phyloP scores from a whole-genome alignment of 1,140 invertebrate genomes.

The Dendroctonus ponderosae region DNA sequence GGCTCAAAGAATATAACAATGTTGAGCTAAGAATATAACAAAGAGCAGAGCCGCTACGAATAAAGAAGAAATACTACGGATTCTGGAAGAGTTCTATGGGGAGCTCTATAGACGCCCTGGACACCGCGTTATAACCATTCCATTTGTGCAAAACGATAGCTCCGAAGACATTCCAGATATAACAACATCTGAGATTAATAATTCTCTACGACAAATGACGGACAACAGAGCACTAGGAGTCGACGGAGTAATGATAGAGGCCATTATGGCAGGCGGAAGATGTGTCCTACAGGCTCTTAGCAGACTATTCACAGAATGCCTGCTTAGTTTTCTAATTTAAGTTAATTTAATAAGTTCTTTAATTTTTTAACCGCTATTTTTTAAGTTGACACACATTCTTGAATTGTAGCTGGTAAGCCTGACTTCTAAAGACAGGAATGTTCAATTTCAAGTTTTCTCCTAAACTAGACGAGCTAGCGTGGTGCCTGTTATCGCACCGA shows the following conservation, averaged over 20 bases:
- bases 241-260: slow-evolving; percentile 11
- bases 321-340: too few species aligned
- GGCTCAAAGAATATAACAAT: too few species aligned
- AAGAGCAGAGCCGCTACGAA: too few species aligned
- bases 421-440: too few species aligned
- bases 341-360: too few species aligned
- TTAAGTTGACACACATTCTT: too few species aligned
- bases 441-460: too few species aligned
- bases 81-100: neutral
- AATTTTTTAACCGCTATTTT: too few species aligned
- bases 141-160: neutral
- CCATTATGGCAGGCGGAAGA: neutral
- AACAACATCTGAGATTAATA: slow-evolving; percentile 1
- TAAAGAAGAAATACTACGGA: neutral
- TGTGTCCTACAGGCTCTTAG: neutral
- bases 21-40: too few species aligned
- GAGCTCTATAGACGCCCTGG: slow-evolving; percentile 1
- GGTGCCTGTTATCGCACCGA: too few species aligned
- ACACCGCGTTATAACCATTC: slow-evolving; percentile 7
- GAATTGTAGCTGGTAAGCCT: too few species aligned
- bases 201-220: neutral
- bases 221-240: neutral
- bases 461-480: too few species aligned
- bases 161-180: slow-evolving; percentile 3
- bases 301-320: slow-evolving; percentile 2